A percentile compares a stretch with the other conserved stretches of the same genome.
Evolutionary conservation across 2,797 vertebrate species (phyloP).

Genomic region (Protosalanx chinensis): DNA sequence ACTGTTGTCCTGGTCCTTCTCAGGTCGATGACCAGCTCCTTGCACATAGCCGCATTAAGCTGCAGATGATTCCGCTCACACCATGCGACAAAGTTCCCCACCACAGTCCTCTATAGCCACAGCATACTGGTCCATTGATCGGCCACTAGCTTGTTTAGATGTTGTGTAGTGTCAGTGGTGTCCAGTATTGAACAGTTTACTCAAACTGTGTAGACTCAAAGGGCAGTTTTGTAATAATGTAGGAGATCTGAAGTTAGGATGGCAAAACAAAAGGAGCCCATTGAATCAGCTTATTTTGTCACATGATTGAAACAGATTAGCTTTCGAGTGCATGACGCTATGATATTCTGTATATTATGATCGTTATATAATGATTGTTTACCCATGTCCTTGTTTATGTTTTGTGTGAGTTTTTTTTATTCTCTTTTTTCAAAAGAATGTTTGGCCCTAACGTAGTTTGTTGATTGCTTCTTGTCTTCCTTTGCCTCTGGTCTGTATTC

Average conservation of each 20-base stretch:
- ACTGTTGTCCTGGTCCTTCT: no score
- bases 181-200: slow-evolving; percentile 17
- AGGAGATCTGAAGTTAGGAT: slow-evolving; percentile 13
- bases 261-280: neutral
- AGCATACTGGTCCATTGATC: neutral
- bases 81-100: no score
- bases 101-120: neutral
- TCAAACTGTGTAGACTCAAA: slow-evolving; percentile 37
- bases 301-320: no score
- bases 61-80: no score
- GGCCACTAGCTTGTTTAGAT: neutral
- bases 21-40: no score
- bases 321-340: no score
- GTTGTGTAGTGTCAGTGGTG: slow-evolving; percentile 15
- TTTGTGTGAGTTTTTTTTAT: no score
- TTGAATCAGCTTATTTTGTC: no score
- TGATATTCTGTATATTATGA: no score
- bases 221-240: slow-evolving; percentile 29
- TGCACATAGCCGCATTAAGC: no score
- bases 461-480: no score
- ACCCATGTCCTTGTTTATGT: neutral
- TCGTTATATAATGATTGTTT: neutral
- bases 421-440: neutral
- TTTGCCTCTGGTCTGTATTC: neutral
- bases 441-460: neutral